A percentile compares a stretch with the other conserved stretches of the same genome.
Evolutionary conservation across 2,797 vertebrate genomes (phyloP).

Genomic region (Anguilla megastoma): DNA sequence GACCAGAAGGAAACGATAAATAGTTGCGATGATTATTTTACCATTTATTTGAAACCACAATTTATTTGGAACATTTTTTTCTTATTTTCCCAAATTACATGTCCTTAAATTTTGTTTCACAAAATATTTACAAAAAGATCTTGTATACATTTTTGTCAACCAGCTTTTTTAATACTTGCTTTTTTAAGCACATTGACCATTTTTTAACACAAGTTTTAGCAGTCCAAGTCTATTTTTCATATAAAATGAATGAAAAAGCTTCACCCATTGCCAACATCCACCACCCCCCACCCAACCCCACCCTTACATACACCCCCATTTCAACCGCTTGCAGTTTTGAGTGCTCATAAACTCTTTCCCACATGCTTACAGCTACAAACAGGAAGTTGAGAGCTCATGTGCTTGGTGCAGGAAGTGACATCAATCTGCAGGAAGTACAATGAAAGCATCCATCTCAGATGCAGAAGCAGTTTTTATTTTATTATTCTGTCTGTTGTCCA

Average conservation of each 20-base stretch:
- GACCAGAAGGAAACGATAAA: slow-evolving; percentile 29
- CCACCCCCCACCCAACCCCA: slow-evolving; percentile 22
- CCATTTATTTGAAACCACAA: slow-evolving; percentile 41
- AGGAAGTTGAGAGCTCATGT: slow-evolving; percentile 66
- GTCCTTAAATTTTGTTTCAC: slow-evolving; percentile 35
- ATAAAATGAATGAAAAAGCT: slow-evolving; percentile 42
- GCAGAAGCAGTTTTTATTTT: slow-evolving; percentile 23
- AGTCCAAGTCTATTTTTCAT: slow-evolving; percentile 39
- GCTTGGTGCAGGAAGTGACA: slow-evolving; percentile 77
- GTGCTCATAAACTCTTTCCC: slow-evolving; percentile 51
- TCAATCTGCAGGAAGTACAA: slow-evolving; percentile 78
- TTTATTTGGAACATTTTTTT: slow-evolving; percentile 39
- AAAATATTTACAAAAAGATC: slow-evolving; percentile 43
- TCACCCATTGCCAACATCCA: slow-evolving; percentile 33
- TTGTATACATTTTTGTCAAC: slow-evolving; percentile 40
- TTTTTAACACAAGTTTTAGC: slow-evolving; percentile 33
- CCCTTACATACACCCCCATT: slow-evolving; percentile 31
- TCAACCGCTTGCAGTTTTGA: slow-evolving; percentile 33
- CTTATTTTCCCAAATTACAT: slow-evolving; percentile 39
- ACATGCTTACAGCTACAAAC: slow-evolving; percentile 69
- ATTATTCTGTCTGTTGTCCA: slow-evolving; percentile 25
- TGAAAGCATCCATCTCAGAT: slow-evolving; percentile 37
- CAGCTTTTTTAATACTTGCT: slow-evolving; percentile 40
- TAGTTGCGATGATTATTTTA: slow-evolving; percentile 10
- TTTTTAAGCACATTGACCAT: slow-evolving; percentile 37